Evolutionary conservation across 2,888 invertebrate species (phyloP).

Genomic region (Hololepta plana): DNA sequence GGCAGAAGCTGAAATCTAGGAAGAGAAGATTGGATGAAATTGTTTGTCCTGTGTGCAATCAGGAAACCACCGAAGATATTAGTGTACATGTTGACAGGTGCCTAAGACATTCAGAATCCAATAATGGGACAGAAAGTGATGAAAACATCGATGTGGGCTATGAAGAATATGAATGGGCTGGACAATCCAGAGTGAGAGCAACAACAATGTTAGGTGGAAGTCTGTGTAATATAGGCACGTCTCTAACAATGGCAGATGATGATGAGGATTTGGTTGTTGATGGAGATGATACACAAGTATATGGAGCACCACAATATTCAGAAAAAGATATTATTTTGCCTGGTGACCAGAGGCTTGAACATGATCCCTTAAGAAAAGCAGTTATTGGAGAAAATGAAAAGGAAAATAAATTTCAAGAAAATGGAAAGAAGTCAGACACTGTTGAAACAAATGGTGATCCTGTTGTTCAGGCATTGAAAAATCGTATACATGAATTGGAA

Average conservation of each 20-base stretch:
- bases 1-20: conserved; percentile 43
- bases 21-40: conserved; percentile 35
- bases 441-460: conserved; percentile 22
- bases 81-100: conserved; percentile 57
- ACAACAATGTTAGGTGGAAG: conserved; percentile 51
- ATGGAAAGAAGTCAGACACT: conserved; percentile 7
- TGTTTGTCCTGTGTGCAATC: conserved; percentile 69
- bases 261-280: conserved; percentile 73
- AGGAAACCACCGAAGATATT: conserved; percentile 47
- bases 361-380: conserved; percentile 34
- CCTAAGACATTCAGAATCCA: conserved; percentile 29
- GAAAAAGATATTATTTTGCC: conserved; percentile 47
- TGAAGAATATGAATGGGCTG: conserved; percentile 87
- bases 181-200: conserved; percentile 62
- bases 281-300: conserved; percentile 72
- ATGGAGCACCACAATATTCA: conserved; percentile 74
- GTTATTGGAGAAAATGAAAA: conserved; percentile 21
- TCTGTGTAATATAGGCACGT: conserved; percentile 34
- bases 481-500: conserved; percentile 59
- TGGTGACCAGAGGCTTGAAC: conserved; percentile 33
- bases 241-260: conserved; percentile 26
- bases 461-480: conserved; percentile 55
- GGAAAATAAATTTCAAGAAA: conserved; percentile 15
- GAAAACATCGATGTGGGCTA: conserved; percentile 68
- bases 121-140: conserved; percentile 33